Evolutionary conservation across 1,140 invertebrate genomes (phyloP), one percentile per base, ranked within the genome.

Genomic region (Apolygus lucorum): DNA sequence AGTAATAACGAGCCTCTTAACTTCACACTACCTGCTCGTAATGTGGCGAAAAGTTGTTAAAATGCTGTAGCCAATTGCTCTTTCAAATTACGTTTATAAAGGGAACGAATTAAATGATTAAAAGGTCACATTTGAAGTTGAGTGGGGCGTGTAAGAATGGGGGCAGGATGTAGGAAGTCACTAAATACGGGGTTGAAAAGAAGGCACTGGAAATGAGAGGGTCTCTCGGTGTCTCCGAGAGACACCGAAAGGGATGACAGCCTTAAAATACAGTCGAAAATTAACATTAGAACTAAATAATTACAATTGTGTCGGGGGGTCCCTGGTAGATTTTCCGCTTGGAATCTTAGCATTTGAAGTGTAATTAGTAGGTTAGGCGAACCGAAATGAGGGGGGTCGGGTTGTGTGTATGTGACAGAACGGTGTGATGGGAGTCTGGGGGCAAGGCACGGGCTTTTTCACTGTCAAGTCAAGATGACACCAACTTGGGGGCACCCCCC

Each of bases 321-420:
- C 29, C 64, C 64, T 68, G 52, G 67, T 52, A 26, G 70, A 71
- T 71, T 71, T 71, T 71, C 70, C 70, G 70, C 70, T 68, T 68
- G 70, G 65, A 67, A 71, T 71, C 65, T 71, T 71, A 71, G 70
- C 70, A 71, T 71, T 71, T 71, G 70, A 71, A 67, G 70, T 71
- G 64, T 71, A 71, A 71, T 71, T 71, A 71, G 49, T 68, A 71
- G 70, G 70, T 71, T 71, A 71, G 70, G 70, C 70, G 70, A 68
- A 71, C 70, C 70, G 70, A 71, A 71, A 71, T 65, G 70, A 65
- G 66, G 34, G 66, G 70, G 42, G 69, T 59, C 22, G 54, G 59
- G n/a, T n/a, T 52, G 65, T 67, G 69, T 71, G 65, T 71, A 66
- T 52, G 64, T 71, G 70, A 71, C 70, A 65, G 24, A 29, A 28